phyloP scores from a whole-genome alignment of 2,797 vertebrate genomes.

The Xyrichtys novacula region DNA sequence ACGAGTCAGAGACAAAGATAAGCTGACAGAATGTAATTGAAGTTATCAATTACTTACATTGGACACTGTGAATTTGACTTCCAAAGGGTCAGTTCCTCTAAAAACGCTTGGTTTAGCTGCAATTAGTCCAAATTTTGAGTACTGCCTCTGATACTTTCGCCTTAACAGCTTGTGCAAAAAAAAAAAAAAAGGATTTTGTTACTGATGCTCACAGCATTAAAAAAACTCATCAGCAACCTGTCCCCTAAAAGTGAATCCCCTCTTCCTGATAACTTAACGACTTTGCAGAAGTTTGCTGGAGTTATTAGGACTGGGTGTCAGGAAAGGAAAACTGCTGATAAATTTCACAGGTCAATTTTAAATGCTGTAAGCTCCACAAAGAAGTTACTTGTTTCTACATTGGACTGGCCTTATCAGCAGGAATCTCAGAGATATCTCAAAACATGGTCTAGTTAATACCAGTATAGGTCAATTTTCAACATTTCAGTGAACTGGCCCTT shows the following conservation, averaged over 20 bases:
- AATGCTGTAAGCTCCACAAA: constrained; percentile 1
- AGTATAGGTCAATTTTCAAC: not conserved
- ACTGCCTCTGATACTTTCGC: not conserved
- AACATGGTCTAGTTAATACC: not conserved
- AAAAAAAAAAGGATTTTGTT: not conserved
- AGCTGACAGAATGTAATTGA: not conserved
- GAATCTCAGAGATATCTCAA: constrained; percentile 5
- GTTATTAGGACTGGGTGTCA: not conserved
- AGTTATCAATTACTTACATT: not conserved
- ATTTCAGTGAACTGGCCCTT: constrained; percentile 10
- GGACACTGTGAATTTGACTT: constrained; percentile 10
- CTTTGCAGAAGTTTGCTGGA: not conserved
- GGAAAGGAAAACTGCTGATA: not conserved
- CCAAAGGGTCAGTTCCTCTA: constrained; percentile 17
- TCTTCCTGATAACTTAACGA: constrained; percentile 7
- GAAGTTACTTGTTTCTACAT: not conserved
- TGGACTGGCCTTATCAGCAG: not conserved
- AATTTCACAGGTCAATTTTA: not conserved
- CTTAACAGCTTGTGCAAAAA: not conserved
- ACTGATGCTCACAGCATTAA: not conserved
- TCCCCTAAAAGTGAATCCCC: not conserved
- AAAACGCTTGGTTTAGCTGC: constrained; percentile 5
- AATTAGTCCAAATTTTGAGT: not conserved
- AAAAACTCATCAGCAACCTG: not conserved
- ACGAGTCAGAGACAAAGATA: constrained; percentile 14